phyloP scores from a whole-genome alignment of 2,888 invertebrate genomes.

The Gonocerus acuteangulatus region DNA sequence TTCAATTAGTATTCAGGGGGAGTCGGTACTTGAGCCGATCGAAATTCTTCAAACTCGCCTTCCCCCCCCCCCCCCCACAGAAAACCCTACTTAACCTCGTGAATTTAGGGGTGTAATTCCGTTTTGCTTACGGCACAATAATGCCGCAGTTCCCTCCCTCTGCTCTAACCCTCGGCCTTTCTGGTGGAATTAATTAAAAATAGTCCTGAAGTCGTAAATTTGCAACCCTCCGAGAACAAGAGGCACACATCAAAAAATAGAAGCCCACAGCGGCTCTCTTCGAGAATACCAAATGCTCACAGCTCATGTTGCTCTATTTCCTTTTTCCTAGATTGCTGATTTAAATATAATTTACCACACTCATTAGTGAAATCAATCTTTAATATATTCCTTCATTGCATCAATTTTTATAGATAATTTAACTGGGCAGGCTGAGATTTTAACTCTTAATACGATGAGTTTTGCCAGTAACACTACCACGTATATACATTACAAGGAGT shows the following conservation, averaged over 20 bases:
- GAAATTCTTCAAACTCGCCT: constrained; percentile 1
- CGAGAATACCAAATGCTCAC: neutral
- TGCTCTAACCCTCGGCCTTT: neutral
- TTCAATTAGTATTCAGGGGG: constrained; percentile 1
- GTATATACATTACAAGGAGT: too few relatives aligned
- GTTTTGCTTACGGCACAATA: constrained; percentile 27
- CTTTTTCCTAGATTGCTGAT: too few relatives aligned
- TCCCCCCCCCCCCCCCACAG: too few relatives aligned
- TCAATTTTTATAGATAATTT: too few relatives aligned
- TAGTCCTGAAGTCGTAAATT: constrained; percentile 11
- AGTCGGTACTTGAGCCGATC: neutral
- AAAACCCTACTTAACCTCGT: neutral
- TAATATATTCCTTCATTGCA: too few relatives aligned
- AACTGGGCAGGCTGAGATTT: too few relatives aligned
- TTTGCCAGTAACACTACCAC: too few relatives aligned
- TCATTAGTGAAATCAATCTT: too few relatives aligned
- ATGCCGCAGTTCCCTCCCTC: neutral
- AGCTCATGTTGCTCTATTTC: neutral
- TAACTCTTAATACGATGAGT: too few relatives aligned
- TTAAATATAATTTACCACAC: too few relatives aligned
- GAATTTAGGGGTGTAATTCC: constrained; percentile 23
- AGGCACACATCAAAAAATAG: constrained; percentile 20
- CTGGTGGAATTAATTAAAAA: constrained; percentile 17
- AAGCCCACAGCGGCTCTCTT: neutral
- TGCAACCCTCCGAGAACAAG: neutral